Base-by-base conservation (phyloP, 2,113 vertebrate genomes). In the Pterocles orientalis region DNA sequence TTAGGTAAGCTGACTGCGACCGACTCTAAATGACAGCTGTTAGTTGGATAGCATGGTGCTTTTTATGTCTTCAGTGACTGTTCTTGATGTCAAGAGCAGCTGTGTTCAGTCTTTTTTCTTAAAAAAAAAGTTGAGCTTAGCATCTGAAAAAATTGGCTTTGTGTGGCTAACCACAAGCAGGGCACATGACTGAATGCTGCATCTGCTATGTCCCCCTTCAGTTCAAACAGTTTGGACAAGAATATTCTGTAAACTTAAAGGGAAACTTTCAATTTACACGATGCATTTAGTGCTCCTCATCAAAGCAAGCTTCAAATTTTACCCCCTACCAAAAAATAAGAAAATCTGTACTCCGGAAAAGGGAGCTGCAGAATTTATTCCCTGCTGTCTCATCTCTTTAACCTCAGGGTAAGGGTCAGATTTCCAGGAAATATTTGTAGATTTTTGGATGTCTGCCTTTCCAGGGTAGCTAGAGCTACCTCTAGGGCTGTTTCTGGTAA, bases 121-220 rank as follows among this genome's bases (percentile, higher is more conserved):
- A 62, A 71, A 83, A 65, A 43, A 23, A 25, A 2, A 16, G 10
- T 48, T 57, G 36, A 64, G 60, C 51, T 93, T 92, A 83, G 34
- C 31, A 83, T 95, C 54, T 78, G 73, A 94, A 96, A 97, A 96
- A 86, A 41, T 57, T 88, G 60, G 82, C 88, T 92, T 86, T 90
- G 31, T 96, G 57, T 88, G 69, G 76, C 65, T 93, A 93, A 94
- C 94, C 86, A 88, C 94, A 92, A 76, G 45, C 56, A 72, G 48
- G 53, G 60, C 92, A 93, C 86, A 90, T 96, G 95, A 96, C 95
- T 88, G 75, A 93, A 68, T 78, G 76, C 86, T 73, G 48, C 7
- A 12, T 94, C 93, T 93, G 80, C 62, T 81, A 19, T 66, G 41
- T 84, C 68, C 21, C 61, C 7, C 61, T 87, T 66, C 58, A 75